Evolutionary conservation across 1,140 invertebrate species (phyloP).

Genomic region (Anthonomus grandis): DNA sequence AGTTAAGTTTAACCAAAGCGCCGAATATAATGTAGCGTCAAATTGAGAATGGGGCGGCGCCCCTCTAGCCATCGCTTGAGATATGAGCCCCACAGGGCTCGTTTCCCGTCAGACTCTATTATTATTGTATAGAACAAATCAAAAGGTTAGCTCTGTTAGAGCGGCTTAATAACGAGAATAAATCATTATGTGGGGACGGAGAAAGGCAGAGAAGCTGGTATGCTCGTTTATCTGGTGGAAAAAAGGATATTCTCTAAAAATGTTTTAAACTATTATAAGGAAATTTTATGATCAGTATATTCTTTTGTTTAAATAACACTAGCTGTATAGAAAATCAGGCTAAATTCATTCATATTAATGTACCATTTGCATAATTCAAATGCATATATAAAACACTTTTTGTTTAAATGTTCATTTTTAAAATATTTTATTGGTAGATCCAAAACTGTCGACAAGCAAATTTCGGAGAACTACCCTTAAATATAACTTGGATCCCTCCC

Average conservation of each 20-base stretch:
- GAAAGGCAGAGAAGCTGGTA: conserved; percentile 32
- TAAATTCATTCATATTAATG: too few species aligned
- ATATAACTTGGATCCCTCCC: neutral
- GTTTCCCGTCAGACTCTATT: conserved; percentile 50
- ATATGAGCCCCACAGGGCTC: conserved; percentile 49
- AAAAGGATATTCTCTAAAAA: too few species aligned
- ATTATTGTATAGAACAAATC: conserved; percentile 52
- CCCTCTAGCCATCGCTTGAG: conserved; percentile 39
- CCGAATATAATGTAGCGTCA: conserved; percentile 50
- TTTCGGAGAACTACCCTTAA: too few species aligned
- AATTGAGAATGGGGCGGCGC: conserved; percentile 45
- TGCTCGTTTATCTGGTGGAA: conserved; percentile 6
- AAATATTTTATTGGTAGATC: too few species aligned
- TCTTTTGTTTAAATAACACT: too few species aligned
- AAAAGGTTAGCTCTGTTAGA: conserved; percentile 46
- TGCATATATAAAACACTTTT: too few species aligned
- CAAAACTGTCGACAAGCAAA: too few species aligned
- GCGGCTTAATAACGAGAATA: conserved; percentile 48
- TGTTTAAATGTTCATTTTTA: too few species aligned
- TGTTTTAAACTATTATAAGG: too few species aligned
- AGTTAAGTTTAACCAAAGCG: conserved; percentile 43
- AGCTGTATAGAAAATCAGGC: too few species aligned
- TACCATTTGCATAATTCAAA: too few species aligned
- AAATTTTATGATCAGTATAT: too few species aligned
- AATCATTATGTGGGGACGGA: conserved; percentile 43